Percentiles rank a stretch among this genome's conserved stretches.
Conservation (phyloP, 2,888 invertebrate species). For the Watsonalla binaria region DNA sequence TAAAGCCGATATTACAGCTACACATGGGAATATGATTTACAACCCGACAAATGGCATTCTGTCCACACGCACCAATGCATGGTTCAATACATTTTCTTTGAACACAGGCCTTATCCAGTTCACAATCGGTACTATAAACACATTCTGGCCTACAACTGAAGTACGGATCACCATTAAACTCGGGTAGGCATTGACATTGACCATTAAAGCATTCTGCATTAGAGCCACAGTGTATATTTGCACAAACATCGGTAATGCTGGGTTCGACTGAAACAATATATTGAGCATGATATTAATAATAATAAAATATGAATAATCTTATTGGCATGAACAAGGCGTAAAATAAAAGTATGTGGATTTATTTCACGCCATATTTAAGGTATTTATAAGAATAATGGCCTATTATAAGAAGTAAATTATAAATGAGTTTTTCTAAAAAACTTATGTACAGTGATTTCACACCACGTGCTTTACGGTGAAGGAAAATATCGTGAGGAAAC, state of each 20-base stretch:
- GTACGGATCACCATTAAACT: constrained; percentile 87
- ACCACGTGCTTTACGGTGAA: too few species aligned
- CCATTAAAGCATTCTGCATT: constrained; percentile 83
- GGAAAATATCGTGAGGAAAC: too few species aligned
- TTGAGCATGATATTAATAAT: constrained; percentile 4
- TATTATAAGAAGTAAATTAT: too few species aligned
- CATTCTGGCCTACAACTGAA: constrained; percentile 88
- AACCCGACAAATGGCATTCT: constrained; percentile 78
- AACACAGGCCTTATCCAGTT: constrained; percentile 83
- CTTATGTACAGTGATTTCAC: too few species aligned
- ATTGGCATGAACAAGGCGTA: too few species aligned
- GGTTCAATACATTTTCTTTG: constrained; percentile 87
- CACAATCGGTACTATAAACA: constrained; percentile 86
- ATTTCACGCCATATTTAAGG: neutral
- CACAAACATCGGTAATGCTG: constrained; percentile 79
- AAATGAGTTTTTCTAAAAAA: too few species aligned
- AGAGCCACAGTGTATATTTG: constrained; percentile 83
- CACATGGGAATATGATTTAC: constrained; percentile 84
- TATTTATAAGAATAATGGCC: too few species aligned
- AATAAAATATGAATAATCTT: too few species aligned
- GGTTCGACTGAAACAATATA: constrained; percentile 50
- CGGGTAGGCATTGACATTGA: constrained; percentile 84
- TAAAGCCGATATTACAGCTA: constrained; percentile 81
- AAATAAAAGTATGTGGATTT: too few species aligned
- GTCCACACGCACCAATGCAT: constrained; percentile 85